phyloP scores from a whole-genome alignment of 2,113 vertebrate species.

The Pantherophis guttatus region DNA sequence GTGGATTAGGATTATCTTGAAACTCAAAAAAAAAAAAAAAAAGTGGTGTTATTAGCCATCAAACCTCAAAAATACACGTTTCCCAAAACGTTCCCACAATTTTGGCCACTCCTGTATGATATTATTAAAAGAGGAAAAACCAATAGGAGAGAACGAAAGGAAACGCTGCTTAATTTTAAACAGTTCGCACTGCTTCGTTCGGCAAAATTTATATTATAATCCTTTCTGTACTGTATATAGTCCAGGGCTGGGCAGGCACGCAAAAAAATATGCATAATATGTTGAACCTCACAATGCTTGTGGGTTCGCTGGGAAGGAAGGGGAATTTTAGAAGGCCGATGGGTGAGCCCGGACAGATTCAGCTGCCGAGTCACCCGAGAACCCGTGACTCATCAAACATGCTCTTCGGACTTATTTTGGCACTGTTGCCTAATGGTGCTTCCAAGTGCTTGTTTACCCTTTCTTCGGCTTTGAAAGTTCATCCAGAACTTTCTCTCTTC shows the following conservation, averaged over 20 bases:
- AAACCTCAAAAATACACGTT: no score
- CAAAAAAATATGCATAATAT: background rate
- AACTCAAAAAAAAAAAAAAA: no score
- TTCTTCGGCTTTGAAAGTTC: background rate
- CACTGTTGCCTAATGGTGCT: background rate
- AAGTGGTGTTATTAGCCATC: no score
- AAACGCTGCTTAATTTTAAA: no score
- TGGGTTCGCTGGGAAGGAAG: background rate
- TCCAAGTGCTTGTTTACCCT: background rate
- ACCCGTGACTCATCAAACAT: background rate
- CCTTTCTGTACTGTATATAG: background rate
- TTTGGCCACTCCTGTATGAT: no score
- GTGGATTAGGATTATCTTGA: no score
- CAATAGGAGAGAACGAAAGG: no score
- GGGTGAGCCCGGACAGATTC: background rate
- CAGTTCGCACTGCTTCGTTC: fast-evolving
- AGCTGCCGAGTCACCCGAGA: background rate
- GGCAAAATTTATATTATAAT: background rate
- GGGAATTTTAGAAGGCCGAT: background rate
- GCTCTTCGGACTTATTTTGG: background rate
- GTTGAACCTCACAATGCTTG: no score
- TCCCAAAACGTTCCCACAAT: no score
- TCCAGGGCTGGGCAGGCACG: background rate
- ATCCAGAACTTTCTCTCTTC: background rate
- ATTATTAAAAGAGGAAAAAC: no score